Evolutionary conservation across 2,888 invertebrate species (phyloP).

Genomic region (Pyrgus malvae): DNA sequence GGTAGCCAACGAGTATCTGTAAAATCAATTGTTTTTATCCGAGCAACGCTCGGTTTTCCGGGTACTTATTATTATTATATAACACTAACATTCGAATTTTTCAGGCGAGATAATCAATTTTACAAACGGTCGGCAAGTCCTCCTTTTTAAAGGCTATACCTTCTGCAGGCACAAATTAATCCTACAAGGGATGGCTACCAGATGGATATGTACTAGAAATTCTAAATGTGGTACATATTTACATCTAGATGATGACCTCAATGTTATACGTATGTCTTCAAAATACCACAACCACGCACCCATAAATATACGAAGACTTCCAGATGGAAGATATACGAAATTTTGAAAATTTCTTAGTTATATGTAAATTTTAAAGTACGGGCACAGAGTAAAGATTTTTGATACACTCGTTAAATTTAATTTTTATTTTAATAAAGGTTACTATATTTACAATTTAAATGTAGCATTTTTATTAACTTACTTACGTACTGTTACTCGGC

Average conservation of each 20-base stretch:
- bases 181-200: constrained; percentile 26
- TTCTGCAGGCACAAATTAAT: constrained; percentile 33
- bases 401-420: not conserved
- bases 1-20: too few relatives aligned
- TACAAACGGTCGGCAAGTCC: constrained; percentile 31
- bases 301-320: constrained; percentile 27
- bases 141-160: constrained; percentile 33
- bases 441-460: too few relatives aligned
- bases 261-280: constrained; percentile 25
- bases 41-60: too few relatives aligned
- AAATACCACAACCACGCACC: constrained; percentile 25
- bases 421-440: too few relatives aligned
- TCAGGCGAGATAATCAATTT: constrained; percentile 34
- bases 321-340: too few relatives aligned
- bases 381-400: not conserved
- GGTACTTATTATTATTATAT: not conserved
- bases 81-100: not conserved
- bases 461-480: too few relatives aligned
- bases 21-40: too few relatives aligned
- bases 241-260: constrained; percentile 34
- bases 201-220: constrained; percentile 41
- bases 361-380: too few relatives aligned
- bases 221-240: constrained; percentile 36
- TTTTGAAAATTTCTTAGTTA: too few relatives aligned
- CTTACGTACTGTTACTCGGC: too few relatives aligned